Evolutionary conservation across 2,888 invertebrate species (phyloP).

Genomic region (Abrostola tripartita): DNA sequence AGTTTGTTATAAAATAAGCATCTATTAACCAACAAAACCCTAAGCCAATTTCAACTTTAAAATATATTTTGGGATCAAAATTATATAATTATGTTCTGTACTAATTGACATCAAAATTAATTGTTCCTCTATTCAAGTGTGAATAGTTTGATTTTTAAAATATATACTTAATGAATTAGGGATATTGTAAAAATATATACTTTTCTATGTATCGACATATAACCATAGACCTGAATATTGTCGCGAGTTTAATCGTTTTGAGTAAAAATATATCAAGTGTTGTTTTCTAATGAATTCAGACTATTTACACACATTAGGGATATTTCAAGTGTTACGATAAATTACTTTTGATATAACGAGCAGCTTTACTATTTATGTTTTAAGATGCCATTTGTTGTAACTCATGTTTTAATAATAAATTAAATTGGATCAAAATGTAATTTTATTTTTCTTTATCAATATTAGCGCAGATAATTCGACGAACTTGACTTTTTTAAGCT

Average conservation of each 20-base stretch:
- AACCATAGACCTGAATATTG: conserved; percentile 12
- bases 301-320: conserved; percentile 48
- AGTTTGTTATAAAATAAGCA: conserved; percentile 20
- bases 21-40: conserved; percentile 20
- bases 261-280: neutral
- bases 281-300: conserved; percentile 41
- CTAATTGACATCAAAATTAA: conserved; percentile 68
- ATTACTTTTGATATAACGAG: conserved; percentile 73
- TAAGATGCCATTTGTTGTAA: conserved; percentile 88
- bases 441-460: conserved; percentile 27
- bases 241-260: conserved; percentile 2
- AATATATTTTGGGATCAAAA: conserved; percentile 82
- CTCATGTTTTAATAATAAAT: conserved; percentile 87
- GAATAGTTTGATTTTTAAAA: conserved; percentile 53
- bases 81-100: conserved; percentile 54
- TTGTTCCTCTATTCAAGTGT: conserved; percentile 49
- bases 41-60: conserved; percentile 40
- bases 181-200: conserved; percentile 3
- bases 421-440: conserved; percentile 77
- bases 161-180: conserved; percentile 2
- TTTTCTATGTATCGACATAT: conserved; percentile 6
- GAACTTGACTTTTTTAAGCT: too few relatives aligned
- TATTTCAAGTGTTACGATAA: conserved; percentile 57
- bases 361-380: conserved; percentile 88
- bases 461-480: too few relatives aligned